Evolutionary conservation across 2,113 vertebrate species (phyloP), one percentile per base, ranked within the genome.

Genomic region (Caranx ignobilis): DNA sequence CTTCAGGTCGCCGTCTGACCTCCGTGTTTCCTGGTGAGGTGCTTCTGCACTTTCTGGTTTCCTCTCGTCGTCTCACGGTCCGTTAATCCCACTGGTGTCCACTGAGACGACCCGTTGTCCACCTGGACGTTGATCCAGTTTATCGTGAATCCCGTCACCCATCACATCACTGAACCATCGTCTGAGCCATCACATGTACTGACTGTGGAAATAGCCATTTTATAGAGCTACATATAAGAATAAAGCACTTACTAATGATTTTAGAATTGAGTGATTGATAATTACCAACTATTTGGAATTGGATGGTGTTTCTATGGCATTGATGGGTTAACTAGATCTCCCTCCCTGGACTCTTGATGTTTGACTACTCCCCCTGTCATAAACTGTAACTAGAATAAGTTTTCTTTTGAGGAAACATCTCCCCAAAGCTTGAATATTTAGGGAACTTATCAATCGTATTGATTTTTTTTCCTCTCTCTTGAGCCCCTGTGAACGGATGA

Each of bases 131-230:
- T 77, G 77, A 45, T 75, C 66, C 75, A 73, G 73, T 79, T 74
- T 35, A 62, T 88, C 68, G 86, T 85, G 83, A 81, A 85, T 69
- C 32, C 11, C 59, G 74, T 78, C 85, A 80, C 67, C 82, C n/a
- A 15, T 79, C 69, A 68, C 86, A 35, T 48, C 86, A 84, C 82
- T 72, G 67, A 87, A 77, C 61, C 79, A 68, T 86, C 54, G 62
- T 87, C 85, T 90, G 88, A 93, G 91, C 83, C 91, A 77, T 87
- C 69, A 65, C 68, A 81, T 81, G 68, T 39, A 70, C 81, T 79
- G 84, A 94, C 80, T 93, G 80, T 91, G 91, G 93, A 92, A 89
- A 93, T 86, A 92, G 87, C 89, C 92, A 91, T 91, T 92, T 90
- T 88, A 66, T 78, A 81, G 82, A 90, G 84, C 71, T 80, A 74